A percentile compares a stretch with the other conserved stretches of the same genome.
Conservation (phyloP, 2,113 vertebrate species). For the Dicerorhinus sumatrensis region DNA sequence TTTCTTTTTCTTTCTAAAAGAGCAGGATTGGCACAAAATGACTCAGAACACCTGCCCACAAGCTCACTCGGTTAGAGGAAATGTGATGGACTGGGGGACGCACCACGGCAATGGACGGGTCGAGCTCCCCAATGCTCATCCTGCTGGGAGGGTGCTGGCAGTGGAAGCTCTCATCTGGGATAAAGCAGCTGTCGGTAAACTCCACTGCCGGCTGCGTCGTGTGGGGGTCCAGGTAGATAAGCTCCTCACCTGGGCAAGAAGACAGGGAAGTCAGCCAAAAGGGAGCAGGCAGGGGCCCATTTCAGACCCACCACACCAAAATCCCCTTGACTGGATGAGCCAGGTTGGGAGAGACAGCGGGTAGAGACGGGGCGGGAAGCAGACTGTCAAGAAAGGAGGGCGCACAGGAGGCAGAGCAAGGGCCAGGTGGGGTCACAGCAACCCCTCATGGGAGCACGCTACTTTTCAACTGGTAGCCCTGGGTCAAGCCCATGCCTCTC, state of each 20-base stretch:
- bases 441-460: background rate
- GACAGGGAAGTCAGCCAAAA: background rate
- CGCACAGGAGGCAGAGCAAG: background rate
- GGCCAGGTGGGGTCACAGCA: background rate
- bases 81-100: background rate
- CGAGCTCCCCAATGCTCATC: slow-evolving; percentile 97
- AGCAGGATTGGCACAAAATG: background rate
- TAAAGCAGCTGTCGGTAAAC: slow-evolving; percentile 85
- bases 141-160: slow-evolving; percentile 98
- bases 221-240: slow-evolving; percentile 98
- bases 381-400: too few relatives aligned
- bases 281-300: background rate
- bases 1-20: background rate
- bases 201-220: slow-evolving; percentile 96
- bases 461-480: background rate
- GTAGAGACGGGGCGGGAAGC: background rate
- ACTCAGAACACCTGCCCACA: background rate
- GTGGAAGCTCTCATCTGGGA: slow-evolving; percentile 96
- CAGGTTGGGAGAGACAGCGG: background rate
- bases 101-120: slow-evolving; percentile 98
- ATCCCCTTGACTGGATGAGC: background rate
- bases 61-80: accelerated
- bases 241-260: slow-evolving; percentile 91
- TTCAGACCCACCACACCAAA: too few relatives aligned
- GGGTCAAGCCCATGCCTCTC: background rate